phyloP scores from a whole-genome alignment of 1,140 invertebrate genomes.

The Aphis gossypii region DNA sequence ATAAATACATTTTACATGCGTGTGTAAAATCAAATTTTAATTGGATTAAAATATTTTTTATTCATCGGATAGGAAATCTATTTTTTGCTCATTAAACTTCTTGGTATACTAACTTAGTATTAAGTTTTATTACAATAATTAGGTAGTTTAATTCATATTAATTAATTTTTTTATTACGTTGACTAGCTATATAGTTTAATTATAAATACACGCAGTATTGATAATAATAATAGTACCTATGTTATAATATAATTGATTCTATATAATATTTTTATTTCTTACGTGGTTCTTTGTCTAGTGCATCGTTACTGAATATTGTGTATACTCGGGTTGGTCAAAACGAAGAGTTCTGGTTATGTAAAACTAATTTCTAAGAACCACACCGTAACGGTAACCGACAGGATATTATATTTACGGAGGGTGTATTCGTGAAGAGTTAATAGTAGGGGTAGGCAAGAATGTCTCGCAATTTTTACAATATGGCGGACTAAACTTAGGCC shows the following conservation, averaged over 20 bases:
- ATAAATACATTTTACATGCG: neutral
- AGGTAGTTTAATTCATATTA: neutral
- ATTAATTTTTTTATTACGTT: neutral
- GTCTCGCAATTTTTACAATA: conserved; percentile 33
- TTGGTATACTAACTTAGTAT: neutral
- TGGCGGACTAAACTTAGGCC: neutral
- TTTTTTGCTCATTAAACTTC: neutral
- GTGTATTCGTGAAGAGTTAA: neutral
- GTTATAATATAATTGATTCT: neutral
- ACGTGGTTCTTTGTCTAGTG: neutral
- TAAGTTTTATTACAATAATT: neutral
- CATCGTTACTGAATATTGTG: neutral
- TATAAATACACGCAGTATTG: too few species aligned
- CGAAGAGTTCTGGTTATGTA: neutral
- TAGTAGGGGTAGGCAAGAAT: neutral
- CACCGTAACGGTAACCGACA: neutral
- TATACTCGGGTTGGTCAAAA: neutral
- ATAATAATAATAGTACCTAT: too few species aligned
- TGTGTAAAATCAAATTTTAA: neutral
- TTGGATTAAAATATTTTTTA: conserved; percentile 2
- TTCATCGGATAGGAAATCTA: neutral
- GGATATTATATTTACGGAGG: neutral
- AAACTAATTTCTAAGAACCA: neutral
- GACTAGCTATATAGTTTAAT: too few species aligned
- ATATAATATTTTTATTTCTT: neutral